Evolutionary conservation across 1,140 invertebrate genomes (phyloP).

Genomic region (Ostrea edulis): DNA sequence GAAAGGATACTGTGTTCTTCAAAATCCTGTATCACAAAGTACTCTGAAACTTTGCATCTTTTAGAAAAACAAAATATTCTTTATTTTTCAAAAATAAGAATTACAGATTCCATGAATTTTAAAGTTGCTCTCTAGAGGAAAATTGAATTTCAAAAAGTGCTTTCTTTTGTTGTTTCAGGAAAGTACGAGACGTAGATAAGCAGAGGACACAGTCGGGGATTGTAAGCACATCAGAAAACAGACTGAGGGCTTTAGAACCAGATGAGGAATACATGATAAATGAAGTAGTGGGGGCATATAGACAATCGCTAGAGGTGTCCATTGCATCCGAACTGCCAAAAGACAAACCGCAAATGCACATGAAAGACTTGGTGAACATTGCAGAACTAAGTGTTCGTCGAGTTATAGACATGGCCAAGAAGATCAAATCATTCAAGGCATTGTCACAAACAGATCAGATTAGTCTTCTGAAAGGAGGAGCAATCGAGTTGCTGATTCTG

Average conservation of each 20-base stretch:
- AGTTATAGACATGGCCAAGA: slow-evolving; percentile 80
- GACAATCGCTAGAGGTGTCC: slow-evolving; percentile 76
- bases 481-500: slow-evolving; percentile 82
- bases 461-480: slow-evolving; percentile 80
- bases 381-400: slow-evolving; percentile 79
- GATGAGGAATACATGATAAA: slow-evolving; percentile 75
- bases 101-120: too few relatives aligned
- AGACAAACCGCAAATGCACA: slow-evolving; percentile 66
- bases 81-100: too few relatives aligned
- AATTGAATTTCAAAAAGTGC: too few relatives aligned
- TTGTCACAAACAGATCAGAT: slow-evolving; percentile 80
- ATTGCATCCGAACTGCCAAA: slow-evolving; percentile 73
- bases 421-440: slow-evolving; percentile 79
- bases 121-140: too few relatives aligned
- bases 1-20: too few relatives aligned
- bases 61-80: too few relatives aligned
- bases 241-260: slow-evolving; percentile 67
- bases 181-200: slow-evolving; percentile 69
- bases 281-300: slow-evolving; percentile 76
- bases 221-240: slow-evolving; percentile 70
- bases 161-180: slow-evolving; percentile 67
- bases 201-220: slow-evolving; percentile 72
- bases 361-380: slow-evolving; percentile 79
- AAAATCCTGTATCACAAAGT: too few relatives aligned
- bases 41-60: too few relatives aligned